phyloP scores from a whole-genome alignment of 2,797 vertebrate species.

The Leuciscus waleckii region DNA sequence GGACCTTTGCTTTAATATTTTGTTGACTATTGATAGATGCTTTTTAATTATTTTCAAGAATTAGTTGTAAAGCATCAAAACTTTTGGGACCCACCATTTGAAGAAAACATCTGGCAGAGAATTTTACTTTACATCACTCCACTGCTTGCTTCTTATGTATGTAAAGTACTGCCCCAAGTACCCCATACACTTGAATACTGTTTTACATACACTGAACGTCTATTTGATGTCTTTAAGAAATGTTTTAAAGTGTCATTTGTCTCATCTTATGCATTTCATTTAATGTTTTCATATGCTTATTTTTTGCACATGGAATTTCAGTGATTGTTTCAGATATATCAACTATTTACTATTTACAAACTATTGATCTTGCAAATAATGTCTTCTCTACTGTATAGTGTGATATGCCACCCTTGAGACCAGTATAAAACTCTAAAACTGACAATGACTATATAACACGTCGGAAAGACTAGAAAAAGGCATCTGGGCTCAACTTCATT shows the following conservation, averaged over 20 bases:
- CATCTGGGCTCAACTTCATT: not conserved
- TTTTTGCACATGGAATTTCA: not conserved
- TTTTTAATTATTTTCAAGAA: not conserved
- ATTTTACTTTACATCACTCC: not conserved
- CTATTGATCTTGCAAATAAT: not conserved
- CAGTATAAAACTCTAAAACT: not conserved
- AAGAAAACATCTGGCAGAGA: not conserved
- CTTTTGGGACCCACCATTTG: not conserved
- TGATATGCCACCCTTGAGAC: not conserved
- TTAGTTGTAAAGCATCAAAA: not conserved
- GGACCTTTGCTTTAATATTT: not conserved
- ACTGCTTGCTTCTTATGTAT: not conserved
- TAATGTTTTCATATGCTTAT: not conserved
- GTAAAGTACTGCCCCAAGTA: not conserved
- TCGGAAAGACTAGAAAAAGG: not conserved
- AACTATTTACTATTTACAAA: not conserved
- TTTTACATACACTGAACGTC: not conserved
- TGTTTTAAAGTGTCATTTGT: constrained; percentile 11
- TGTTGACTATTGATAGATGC: not conserved
- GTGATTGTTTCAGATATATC: not conserved
- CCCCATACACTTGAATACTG: not conserved
- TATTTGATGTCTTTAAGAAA: not conserved
- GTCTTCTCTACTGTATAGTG: not conserved
- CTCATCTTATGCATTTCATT: not conserved
- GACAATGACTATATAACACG: not conserved